A percentile compares a stretch with the other conserved stretches of the same genome.
These are phyloP conservation scores for Harpegnathos saltator DNA, from an alignment of 1,140 invertebrate genomes.

Conservation along the genomic window DNA sequence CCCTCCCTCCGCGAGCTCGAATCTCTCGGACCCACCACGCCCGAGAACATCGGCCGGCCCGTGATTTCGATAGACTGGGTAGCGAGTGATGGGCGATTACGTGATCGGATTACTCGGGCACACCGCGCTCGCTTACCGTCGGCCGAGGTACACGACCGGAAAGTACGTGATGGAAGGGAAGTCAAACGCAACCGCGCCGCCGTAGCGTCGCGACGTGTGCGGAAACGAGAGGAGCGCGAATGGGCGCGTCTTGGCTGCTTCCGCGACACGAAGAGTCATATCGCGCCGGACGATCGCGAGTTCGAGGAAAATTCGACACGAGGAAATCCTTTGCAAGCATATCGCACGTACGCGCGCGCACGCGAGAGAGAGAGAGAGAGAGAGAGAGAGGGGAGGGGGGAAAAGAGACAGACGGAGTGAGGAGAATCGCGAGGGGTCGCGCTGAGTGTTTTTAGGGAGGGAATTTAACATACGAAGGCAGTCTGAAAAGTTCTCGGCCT, in stretches of 20 bases:
- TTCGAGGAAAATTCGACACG: too few species aligned
- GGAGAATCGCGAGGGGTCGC: too few species aligned
- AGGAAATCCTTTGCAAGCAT: too few species aligned
- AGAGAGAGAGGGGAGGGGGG: too few species aligned
- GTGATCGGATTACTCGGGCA: conserved; percentile 48
- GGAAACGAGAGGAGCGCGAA: background rate
- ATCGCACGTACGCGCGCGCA: too few species aligned
- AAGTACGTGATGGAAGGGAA: conserved; percentile 43
- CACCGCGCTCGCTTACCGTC: conserved; percentile 3
- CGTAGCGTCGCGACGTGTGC: background rate
- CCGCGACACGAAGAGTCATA: background rate
- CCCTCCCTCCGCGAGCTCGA: too few species aligned
- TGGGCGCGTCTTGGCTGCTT: background rate
- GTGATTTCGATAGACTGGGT: conserved; percentile 55
- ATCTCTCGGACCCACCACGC: conserved; percentile 52
- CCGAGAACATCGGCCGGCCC: conserved; percentile 40
- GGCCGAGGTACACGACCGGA: conserved; percentile 41
- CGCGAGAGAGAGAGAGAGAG: too few species aligned
- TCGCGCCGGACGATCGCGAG: too few species aligned
- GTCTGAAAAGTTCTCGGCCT: too few species aligned
- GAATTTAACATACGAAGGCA: too few species aligned
- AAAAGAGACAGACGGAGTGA: too few species aligned
- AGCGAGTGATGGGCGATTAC: conserved; percentile 51
- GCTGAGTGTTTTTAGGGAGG: too few species aligned
- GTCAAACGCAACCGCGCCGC: conserved; percentile 21